These are phyloP conservation scores for Pagrus major DNA, from an alignment of 2,113 vertebrate genomes.

Conservation along the genomic window DNA sequence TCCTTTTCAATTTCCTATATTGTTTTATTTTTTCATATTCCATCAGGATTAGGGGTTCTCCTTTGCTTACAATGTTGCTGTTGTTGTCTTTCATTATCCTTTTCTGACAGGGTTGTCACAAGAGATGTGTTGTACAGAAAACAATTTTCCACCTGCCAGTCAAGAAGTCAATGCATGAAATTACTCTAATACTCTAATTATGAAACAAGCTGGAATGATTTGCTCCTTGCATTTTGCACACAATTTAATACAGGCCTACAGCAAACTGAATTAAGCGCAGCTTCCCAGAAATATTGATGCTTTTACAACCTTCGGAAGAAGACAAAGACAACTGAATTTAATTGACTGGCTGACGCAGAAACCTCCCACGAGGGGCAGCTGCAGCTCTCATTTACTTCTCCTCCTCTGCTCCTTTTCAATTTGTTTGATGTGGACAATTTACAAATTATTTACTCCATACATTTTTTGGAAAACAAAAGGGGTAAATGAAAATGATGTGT, in stretches of 20 bases:
- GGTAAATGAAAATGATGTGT: background rate
- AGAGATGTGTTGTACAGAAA: conserved; percentile 42
- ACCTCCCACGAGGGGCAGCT: conserved; percentile 61
- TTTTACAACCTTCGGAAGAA: conserved; percentile 38
- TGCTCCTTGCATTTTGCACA: conserved; percentile 28
- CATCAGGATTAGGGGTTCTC: background rate
- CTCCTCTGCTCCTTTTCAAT: conserved; percentile 9
- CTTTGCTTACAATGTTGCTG: background rate
- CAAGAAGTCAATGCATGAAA: conserved; percentile 60
- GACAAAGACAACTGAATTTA: conserved; percentile 60
- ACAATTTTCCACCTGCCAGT: conserved; percentile 48
- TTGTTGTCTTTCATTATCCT: background rate
- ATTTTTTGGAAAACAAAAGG: conserved; percentile 13
- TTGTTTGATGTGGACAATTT: background rate
- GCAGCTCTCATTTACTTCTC: conserved; percentile 23
- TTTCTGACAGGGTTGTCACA: background rate
- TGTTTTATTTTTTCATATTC: background rate
- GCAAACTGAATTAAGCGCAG: conserved; percentile 34
- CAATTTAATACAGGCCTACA: conserved; percentile 29
- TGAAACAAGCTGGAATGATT: conserved; percentile 36
- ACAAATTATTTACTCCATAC: background rate
- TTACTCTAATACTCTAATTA: conserved; percentile 47
- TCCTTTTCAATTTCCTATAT: background rate
- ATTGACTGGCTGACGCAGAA: conserved; percentile 51
- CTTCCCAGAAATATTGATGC: conserved; percentile 40